A percentile compares a stretch with the other conserved stretches of the same genome.
phyloP scores from a whole-genome alignment of 2,888 invertebrate genomes.

The Nebria brevicollis region DNA sequence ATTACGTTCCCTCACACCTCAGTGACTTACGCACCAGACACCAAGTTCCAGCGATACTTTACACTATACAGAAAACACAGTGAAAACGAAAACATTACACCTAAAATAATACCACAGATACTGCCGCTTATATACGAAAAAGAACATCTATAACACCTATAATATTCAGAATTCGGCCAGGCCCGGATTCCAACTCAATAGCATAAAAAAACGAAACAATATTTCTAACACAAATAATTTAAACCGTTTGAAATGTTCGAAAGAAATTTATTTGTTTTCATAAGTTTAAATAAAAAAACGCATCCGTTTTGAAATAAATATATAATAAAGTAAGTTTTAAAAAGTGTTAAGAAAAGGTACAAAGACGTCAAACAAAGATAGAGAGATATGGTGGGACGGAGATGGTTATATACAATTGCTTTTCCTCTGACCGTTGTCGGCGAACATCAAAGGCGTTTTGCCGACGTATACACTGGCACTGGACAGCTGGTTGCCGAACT shows the following conservation, averaged over 20 bases:
- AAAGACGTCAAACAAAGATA: not conserved
- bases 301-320: constrained; percentile 3
- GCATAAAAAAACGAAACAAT: not conserved
- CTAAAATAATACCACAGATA: not conserved
- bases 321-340: constrained; percentile 4
- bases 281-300: not conserved
- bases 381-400: not conserved
- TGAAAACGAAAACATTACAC: constrained; percentile 1
- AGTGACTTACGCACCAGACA: constrained; percentile 19
- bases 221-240: no score
- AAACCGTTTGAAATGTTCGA: no score
- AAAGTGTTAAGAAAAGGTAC: constrained; percentile 15
- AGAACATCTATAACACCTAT: not conserved
- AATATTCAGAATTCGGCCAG: not conserved
- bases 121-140: not conserved
- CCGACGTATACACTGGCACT: constrained; percentile 11
- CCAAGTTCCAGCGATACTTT: constrained; percentile 3
- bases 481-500: constrained; percentile 11
- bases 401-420: constrained; percentile 16
- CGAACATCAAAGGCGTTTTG: constrained; percentile 13
- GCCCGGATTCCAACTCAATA: not conserved
- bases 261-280: not conserved
- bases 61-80: not conserved
- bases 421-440: constrained; percentile 9
- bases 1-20: constrained; percentile 54